Evolutionary conservation across 1,140 invertebrate species (phyloP).

Genomic region (Diuraphis noxia): DNA sequence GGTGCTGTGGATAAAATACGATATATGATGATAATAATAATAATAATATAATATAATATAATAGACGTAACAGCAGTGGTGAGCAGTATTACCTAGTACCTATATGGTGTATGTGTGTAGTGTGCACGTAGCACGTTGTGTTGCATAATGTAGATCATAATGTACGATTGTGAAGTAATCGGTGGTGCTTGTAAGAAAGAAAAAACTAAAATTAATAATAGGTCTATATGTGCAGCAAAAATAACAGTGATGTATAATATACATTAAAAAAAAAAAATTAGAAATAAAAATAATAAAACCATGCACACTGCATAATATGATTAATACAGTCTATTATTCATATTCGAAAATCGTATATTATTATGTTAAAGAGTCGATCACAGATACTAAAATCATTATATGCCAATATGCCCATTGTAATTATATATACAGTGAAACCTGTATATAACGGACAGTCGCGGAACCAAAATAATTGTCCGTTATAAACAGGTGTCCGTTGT

Average conservation of each 20-base stretch:
- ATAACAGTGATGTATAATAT: background rate
- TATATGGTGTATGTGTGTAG: background rate
- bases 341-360: background rate
- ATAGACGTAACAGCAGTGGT: background rate
- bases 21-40: slow-evolving; percentile 14
- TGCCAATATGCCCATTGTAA: background rate
- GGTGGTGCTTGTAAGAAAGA: background rate
- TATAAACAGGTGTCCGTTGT: too few relatives aligned
- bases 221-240: background rate
- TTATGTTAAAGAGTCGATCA: background rate
- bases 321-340: too few relatives aligned
- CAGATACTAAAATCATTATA: background rate
- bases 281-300: background rate
- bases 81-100: background rate
- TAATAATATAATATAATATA: background rate
- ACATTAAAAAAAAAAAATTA: background rate
- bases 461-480: too few relatives aligned
- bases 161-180: slow-evolving; percentile 21
- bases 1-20: background rate
- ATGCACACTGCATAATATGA: background rate
- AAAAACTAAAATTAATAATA: slow-evolving; percentile 17
- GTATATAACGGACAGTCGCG: too few relatives aligned
- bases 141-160: slow-evolving; percentile 27
- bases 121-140: background rate
- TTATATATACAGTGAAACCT: too few relatives aligned